Evolutionary conservation across 2,797 vertebrate genomes (phyloP).

Genomic region (Gobionotothen gibberifrons): DNA sequence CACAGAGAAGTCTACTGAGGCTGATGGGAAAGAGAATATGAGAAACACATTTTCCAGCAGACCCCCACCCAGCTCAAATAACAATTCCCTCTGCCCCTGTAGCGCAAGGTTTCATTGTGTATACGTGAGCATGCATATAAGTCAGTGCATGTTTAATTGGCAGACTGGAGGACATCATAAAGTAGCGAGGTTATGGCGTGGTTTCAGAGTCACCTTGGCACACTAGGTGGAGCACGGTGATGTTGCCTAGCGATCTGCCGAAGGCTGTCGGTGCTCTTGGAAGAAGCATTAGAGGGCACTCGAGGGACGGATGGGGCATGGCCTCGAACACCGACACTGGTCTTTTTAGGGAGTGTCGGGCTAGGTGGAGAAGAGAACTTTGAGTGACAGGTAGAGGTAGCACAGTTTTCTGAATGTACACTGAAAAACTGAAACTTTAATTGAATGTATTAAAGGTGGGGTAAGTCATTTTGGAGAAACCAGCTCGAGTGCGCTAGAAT

Average conservation of each 20-base stretch:
- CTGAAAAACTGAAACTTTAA: too few species aligned
- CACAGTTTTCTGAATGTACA: neutral
- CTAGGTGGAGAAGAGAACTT: constrained; percentile 76
- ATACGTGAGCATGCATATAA: constrained; percentile 14
- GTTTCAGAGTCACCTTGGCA: constrained; percentile 88
- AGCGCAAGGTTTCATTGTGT: constrained; percentile 32
- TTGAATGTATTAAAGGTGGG: too few species aligned
- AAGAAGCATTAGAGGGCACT: constrained; percentile 73
- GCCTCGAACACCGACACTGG: constrained; percentile 67
- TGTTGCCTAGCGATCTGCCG: constrained; percentile 80
- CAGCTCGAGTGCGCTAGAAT: too few species aligned
- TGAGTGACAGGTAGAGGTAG: neutral
- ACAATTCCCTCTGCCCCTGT: constrained; percentile 68
- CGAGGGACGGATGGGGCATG: constrained; percentile 83
- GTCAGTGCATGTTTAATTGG: constrained; percentile 27
- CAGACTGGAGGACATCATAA: constrained; percentile 18
- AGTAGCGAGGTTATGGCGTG: constrained; percentile 21
- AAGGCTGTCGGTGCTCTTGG: constrained; percentile 70
- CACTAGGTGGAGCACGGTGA: constrained; percentile 82
- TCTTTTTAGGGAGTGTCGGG: constrained; percentile 78
- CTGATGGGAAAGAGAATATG: constrained; percentile 82
- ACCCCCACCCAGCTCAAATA: constrained; percentile 87
- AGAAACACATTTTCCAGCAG: constrained; percentile 87
- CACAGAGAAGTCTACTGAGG: constrained; percentile 68
- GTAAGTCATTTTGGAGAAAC: too few species aligned